Evolutionary conservation across 2,113 vertebrate species (phyloP).

Genomic region (Heliornis fulica): DNA sequence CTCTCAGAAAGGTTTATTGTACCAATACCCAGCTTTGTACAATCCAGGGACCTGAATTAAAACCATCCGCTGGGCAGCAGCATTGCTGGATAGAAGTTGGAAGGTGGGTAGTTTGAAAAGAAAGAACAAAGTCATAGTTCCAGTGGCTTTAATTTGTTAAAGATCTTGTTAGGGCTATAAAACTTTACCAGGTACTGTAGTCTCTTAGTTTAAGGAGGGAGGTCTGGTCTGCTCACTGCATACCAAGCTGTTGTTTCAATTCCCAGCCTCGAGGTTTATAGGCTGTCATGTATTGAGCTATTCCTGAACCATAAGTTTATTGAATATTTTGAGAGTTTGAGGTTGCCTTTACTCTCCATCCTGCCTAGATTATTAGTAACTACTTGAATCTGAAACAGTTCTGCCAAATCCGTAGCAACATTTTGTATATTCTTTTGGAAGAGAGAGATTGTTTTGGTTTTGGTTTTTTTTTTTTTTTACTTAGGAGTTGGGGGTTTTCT

Average conservation of each 20-base stretch:
- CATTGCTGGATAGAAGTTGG: neutral
- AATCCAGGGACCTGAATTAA: neutral
- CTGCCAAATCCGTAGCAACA: neutral
- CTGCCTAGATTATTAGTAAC: neutral
- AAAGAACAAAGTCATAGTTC: conserved; percentile 14
- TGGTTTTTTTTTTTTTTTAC: neutral
- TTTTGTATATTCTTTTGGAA: neutral
- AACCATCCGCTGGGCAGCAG: neutral
- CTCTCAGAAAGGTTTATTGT: neutral
- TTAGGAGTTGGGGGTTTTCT: neutral
- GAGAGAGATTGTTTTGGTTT: neutral
- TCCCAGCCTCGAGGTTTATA: conserved; percentile 9
- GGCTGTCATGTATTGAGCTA: neutral
- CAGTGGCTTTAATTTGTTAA: conserved; percentile 55
- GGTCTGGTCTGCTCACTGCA: conserved; percentile 30
- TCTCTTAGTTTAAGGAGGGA: conserved; percentile 15
- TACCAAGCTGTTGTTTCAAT: neutral
- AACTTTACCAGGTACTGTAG: conserved; percentile 29
- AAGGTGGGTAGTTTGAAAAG: neutral
- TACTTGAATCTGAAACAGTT: neutral
- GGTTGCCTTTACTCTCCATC: neutral
- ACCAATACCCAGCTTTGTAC: neutral
- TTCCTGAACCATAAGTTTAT: conserved; percentile 8
- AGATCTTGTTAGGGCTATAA: conserved; percentile 4
- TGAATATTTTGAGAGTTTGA: neutral